These are phyloP conservation scores for Holcopasites calliopsidis DNA, from an alignment of 1,140 invertebrate genomes.

Conservation along the genomic window DNA sequence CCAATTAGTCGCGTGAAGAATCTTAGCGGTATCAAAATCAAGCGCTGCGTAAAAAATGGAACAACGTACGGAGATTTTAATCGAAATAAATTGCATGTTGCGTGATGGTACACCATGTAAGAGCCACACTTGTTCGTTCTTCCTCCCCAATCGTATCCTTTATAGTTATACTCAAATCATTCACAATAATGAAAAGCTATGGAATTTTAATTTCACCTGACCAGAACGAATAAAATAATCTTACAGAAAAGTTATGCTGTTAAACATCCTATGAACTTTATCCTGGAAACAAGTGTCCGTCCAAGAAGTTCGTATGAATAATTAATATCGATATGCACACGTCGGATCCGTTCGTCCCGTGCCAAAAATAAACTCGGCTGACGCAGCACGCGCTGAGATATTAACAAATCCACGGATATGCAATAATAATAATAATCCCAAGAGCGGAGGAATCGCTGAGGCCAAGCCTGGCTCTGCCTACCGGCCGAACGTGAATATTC, in stretches of 20 bases:
- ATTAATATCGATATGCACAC: not conserved
- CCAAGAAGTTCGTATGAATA: conserved; percentile 20
- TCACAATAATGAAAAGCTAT: too few relatives aligned
- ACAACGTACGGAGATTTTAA: conserved; percentile 41
- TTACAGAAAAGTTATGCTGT: too few relatives aligned
- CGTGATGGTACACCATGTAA: not conserved
- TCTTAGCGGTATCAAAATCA: conserved; percentile 51
- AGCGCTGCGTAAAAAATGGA: conserved; percentile 40
- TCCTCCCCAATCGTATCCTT: not conserved
- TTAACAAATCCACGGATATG: conserved; percentile 49
- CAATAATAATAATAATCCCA: conserved; percentile 60
- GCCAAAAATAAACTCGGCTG: not conserved
- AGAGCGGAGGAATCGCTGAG: conserved; percentile 57
- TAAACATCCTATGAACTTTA: too few relatives aligned
- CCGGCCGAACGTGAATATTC: conserved; percentile 76
- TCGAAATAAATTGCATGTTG: not conserved
- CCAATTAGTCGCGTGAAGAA: conserved; percentile 52
- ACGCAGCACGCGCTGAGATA: not conserved
- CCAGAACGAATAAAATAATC: too few relatives aligned
- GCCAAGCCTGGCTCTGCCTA: conserved; percentile 57
- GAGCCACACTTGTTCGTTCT: not conserved
- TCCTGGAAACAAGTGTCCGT: too few relatives aligned
- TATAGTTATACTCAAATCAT: too few relatives aligned
- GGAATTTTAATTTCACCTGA: too few relatives aligned
- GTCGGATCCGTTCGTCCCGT: not conserved